Evolutionary conservation across 2,888 invertebrate species (phyloP).

Genomic region (Tipula helvola): DNA sequence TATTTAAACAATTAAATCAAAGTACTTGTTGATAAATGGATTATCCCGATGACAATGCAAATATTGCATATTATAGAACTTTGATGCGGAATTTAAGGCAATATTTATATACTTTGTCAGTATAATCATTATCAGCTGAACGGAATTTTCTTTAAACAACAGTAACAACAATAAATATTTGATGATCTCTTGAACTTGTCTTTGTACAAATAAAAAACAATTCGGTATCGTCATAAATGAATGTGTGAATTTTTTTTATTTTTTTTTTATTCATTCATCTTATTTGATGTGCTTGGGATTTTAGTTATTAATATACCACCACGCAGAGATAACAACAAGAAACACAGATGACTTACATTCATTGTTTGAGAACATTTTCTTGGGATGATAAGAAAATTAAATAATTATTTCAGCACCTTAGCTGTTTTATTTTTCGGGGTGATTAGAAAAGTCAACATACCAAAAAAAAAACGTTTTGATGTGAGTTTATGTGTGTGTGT

Average conservation of each 20-base stretch:
- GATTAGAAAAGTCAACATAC: background rate
- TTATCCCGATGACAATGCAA: background rate
- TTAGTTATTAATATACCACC: background rate
- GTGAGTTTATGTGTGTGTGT: background rate
- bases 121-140: background rate
- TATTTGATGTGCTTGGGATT: background rate
- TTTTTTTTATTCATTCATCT: background rate
- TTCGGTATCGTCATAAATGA: background rate
- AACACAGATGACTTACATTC: background rate
- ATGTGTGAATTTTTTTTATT: background rate
- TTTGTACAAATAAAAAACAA: background rate
- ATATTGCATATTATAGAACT: too few relatives aligned
- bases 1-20: background rate
- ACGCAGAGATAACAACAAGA: background rate
- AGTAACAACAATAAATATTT: background rate
- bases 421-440: background rate
- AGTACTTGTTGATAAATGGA: background rate
- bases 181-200: background rate
- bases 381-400: background rate
- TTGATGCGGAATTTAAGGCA: too few relatives aligned
- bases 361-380: background rate
- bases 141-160: background rate
- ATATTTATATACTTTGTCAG: too few relatives aligned
- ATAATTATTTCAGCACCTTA: background rate
- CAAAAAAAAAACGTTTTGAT: background rate